Evolutionary conservation across 2,888 invertebrate genomes (phyloP), one percentile per base, ranked within the genome.

Genomic region (Stenichneumon culpator): DNA sequence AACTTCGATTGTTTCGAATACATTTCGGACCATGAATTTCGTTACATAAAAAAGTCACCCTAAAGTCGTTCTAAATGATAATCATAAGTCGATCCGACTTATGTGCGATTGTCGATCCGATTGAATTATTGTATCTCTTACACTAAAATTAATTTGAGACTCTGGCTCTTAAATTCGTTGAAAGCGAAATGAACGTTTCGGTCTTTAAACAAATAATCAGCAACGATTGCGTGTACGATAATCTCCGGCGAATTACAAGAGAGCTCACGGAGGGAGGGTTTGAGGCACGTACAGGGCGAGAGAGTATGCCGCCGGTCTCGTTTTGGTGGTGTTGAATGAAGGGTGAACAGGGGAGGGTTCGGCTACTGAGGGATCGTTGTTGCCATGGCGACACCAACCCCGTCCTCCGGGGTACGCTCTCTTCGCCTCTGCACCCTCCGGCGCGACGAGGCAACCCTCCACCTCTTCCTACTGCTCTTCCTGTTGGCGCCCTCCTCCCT

Each of bases 361-460:
- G 89, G 93, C 93, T 93, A 93, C 93, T 93, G 93, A 93, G 93
- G 92, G 93, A 93, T 93, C 93, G 93, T 93, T 93, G 93, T 93
- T 93, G 92, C 93, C 90, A 93, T 93, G 92, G 91, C 88, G 88
- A 93, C 92, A 89, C 87, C 90, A 91, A 89, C 89, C 91, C 90
- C 91, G 90, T 91, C 90, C 92, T 92, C 93, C 89, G 90, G 82
- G 89, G 73, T 85, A 82, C 87, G 83, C 90, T 79, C 79, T 81
- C 80, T 79, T 79, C 78, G 78, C 72, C 78, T 81, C 65, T 82
- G 68, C 79, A 82, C 82, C 84, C 82, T 82, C 84, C 32, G 82
- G 60, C 69, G 72, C 75, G 54, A 77, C 79, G 77, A 52, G 50
- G 65, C 77, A 83, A 72, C 79, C 79, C 72, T 52, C 65, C 19